Percentiles rank a stretch among this genome's conserved stretches.
These are phyloP conservation scores for Prionailurus bengalensis DNA, from an alignment of 2,113 vertebrate genomes.

Conservation along the genomic window DNA sequence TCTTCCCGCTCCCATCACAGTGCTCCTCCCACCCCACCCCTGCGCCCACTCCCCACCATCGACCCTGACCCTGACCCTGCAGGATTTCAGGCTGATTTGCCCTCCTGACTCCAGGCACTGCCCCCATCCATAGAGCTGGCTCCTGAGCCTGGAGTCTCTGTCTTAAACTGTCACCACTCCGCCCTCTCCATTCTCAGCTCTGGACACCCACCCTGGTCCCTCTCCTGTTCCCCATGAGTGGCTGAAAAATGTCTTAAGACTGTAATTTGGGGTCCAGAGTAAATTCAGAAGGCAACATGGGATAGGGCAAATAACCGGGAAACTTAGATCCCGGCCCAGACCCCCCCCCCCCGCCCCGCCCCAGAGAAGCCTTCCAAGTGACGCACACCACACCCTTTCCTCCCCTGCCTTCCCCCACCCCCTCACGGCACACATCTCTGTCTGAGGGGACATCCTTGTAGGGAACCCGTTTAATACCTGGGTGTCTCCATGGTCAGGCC, in stretches of 20 bases:
- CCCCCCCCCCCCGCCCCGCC: no score
- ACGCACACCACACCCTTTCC: background rate
- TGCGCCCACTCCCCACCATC: no score
- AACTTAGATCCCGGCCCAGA: background rate
- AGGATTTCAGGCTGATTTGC: background rate
- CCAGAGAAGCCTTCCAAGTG: background rate
- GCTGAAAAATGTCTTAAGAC: background rate
- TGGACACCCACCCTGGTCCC: no score
- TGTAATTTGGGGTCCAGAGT: background rate
- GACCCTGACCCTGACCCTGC: background rate
- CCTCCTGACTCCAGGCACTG: background rate
- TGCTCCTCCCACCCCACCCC: background rate
- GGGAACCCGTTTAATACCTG: no score
- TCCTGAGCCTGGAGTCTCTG: background rate
- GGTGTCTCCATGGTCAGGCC: background rate
- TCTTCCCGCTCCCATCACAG: accelerated
- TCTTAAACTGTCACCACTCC: background rate
- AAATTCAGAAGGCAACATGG: background rate
- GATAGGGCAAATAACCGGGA: background rate
- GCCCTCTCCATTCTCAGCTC: background rate
- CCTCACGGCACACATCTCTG: background rate
- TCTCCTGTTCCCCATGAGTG: background rate
- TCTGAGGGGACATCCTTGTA: background rate
- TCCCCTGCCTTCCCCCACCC: background rate
- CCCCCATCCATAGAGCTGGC: background rate